A percentile compares a stretch with the other conserved stretches of the same genome.
Conservation (phyloP, 2,113 vertebrate species). For the Charadrius vociferus region DNA sequence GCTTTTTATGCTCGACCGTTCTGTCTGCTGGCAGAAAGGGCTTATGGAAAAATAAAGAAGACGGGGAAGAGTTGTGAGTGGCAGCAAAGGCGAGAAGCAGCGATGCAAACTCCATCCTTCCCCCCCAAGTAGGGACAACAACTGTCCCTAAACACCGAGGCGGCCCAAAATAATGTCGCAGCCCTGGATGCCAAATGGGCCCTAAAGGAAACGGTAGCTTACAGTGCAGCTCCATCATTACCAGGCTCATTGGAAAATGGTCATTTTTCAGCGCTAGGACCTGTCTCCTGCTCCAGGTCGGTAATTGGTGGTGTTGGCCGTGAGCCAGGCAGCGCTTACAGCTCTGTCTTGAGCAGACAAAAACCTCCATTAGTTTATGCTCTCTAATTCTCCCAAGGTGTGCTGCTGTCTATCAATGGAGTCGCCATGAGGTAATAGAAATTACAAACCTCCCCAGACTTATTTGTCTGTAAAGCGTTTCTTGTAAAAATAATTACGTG, state of each 20-base stretch:
- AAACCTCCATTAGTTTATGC: slow-evolving; percentile 56
- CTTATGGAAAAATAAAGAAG: not conserved
- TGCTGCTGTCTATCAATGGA: slow-evolving; percentile 56
- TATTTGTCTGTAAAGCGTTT: slow-evolving; percentile 65
- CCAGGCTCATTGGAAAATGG: not conserved
- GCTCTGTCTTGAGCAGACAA: slow-evolving; percentile 59
- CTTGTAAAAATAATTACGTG: slow-evolving; percentile 69
- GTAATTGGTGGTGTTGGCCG: slow-evolving; percentile 56
- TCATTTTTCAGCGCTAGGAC: not conserved
- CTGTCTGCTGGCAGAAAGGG: not conserved
- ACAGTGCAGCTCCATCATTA: not conserved
- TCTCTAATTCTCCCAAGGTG: slow-evolving; percentile 62
- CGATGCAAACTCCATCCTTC: not conserved
- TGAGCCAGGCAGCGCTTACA: not conserved
- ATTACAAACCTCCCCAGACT: slow-evolving; percentile 65
- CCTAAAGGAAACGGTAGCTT: not conserved
- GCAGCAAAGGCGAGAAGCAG: not conserved
- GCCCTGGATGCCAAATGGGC: not conserved
- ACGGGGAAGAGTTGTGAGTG: not conserved
- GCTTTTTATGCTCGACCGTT: not conserved
- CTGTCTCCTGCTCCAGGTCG: slow-evolving; percentile 42
- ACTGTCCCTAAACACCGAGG: not conserved
- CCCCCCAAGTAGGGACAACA: not conserved
- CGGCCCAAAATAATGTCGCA: fast-evolving
- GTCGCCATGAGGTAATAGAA: slow-evolving; percentile 68